Conservation (phyloP, 2,888 invertebrate species). For the Ctenicera cuprea region DNA sequence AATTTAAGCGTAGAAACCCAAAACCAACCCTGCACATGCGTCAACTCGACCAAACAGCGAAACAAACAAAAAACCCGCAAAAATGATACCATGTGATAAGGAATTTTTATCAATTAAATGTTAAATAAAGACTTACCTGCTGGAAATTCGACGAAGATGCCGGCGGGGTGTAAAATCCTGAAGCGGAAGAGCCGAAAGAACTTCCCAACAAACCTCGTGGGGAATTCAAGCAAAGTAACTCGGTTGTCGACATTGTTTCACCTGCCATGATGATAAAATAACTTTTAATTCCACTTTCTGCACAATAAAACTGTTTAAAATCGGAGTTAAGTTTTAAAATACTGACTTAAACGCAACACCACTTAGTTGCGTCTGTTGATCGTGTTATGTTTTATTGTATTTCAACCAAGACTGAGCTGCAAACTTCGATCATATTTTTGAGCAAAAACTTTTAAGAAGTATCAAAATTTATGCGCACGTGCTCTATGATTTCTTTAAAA, state of each 20-base stretch:
- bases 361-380: conserved; percentile 57
- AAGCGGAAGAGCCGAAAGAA: conserved; percentile 61
- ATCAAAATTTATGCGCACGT: not conserved
- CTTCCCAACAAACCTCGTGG: conserved; percentile 75
- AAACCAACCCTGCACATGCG: not conserved
- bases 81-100: too few species aligned
- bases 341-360: conserved; percentile 58
- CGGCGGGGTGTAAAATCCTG: conserved; percentile 66
- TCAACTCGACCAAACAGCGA: not conserved
- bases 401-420: conserved; percentile 47
- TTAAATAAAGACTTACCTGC: conserved; percentile 49
- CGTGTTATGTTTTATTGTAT: conserved; percentile 54
- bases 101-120: not conserved
- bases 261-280: conserved; percentile 64
- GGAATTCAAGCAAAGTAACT: conserved; percentile 75
- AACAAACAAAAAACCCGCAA: not conserved
- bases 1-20: too few species aligned
- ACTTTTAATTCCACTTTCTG: conserved; percentile 47
- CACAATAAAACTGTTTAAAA: conserved; percentile 57
- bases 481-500: not conserved
- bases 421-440: conserved; percentile 39
- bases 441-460: not conserved
- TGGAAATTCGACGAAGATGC: conserved; percentile 62
- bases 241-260: conserved; percentile 75
- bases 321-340: conserved; percentile 57